Base-by-base conservation (phyloP, 2,113 vertebrate species). In the Isichthys henryi region DNA sequence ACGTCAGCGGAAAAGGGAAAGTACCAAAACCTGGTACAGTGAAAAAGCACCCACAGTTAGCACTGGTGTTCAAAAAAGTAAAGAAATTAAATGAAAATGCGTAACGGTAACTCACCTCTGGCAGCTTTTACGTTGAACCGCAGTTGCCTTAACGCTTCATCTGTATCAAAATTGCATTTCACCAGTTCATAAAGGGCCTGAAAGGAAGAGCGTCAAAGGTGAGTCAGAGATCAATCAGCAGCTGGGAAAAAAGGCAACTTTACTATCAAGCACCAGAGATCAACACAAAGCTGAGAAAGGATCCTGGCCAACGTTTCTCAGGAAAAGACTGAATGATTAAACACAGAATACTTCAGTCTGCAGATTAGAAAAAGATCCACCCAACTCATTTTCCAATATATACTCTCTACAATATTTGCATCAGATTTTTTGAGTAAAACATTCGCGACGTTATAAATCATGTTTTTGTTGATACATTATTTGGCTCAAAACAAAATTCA, bases 171-270 rank as follows among this genome's bases (percentile, higher is more conserved):
- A 93, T 95, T 97, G 94, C 98, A 99, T 93, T 99, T 99, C 77
- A 99, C 98, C 90, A 99, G 95, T 90, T 99, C 98, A 93, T 98
- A 99, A 13, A 99, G 94, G 0, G 98, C 98, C 98, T 99, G 90
- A 8, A 91, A 93, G 87, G 53, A n/a, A 88, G 35, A 35, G 10
- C 13, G 5, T 45, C 8, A 17, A 84, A n/a, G 5, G 39, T 49
- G 52, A 39, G 31, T 17, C 0, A 5, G 13, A 35, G 23, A 15
- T 17, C 13, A 31, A 53, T 1, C 0, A 2, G 0, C 3, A 56
- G 85, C n/a, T 56, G 1, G 19, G 85, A 27, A 87, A 87, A 87
- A 56, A 5, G 1, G n/a, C 10, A 31, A 35, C 27, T 87, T 50
- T 52, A 86, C 11, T 13, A 86, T 35, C 46, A n/a, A 86, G 13